phyloP scores from a whole-genome alignment of 2,888 invertebrate species.

The Hyposoter dolosus region DNA sequence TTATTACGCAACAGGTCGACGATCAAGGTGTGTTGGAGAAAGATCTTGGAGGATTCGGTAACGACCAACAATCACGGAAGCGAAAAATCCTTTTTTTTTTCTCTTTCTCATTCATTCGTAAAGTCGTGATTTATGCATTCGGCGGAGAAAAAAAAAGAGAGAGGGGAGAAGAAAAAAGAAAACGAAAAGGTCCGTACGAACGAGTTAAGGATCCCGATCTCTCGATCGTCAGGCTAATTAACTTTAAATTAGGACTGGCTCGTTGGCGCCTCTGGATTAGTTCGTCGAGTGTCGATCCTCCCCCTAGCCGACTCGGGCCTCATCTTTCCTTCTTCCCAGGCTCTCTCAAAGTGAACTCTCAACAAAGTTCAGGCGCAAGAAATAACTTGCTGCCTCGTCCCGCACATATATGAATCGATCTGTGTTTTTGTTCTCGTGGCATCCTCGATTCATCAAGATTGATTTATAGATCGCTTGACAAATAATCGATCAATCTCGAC shows the following conservation, averaged over 20 bases:
- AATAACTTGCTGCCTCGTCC: not conserved
- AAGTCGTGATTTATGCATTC: constrained; percentile 65
- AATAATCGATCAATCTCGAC: constrained; percentile 56
- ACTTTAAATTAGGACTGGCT: constrained; percentile 65
- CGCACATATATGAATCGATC: constrained; percentile 17
- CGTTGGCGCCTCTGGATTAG: constrained; percentile 64
- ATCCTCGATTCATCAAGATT: constrained; percentile 49
- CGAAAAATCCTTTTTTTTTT: constrained; percentile 39
- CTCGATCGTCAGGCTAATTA: constrained; percentile 69
- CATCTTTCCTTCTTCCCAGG: not conserved
- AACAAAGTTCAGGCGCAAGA: constrained; percentile 23
- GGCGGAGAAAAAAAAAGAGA: constrained; percentile 21
- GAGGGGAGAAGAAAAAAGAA: constrained; percentile 19
- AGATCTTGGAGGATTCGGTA: constrained; percentile 61
- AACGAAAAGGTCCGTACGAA: not conserved
- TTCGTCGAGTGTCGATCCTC: constrained; percentile 53
- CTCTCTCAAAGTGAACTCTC: constrained; percentile 27
- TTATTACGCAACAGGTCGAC: constrained; percentile 58
- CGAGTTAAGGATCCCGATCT: constrained; percentile 50
- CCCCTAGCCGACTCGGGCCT: not conserved
- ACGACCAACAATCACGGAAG: constrained; percentile 61
- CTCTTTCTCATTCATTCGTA: constrained; percentile 30
- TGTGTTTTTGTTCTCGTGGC: constrained; percentile 36
- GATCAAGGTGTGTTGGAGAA: constrained; percentile 35
- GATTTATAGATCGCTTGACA: constrained; percentile 60